Base-by-base conservation (phyloP, 2,888 invertebrate species). In the Selenia dentaria region DNA sequence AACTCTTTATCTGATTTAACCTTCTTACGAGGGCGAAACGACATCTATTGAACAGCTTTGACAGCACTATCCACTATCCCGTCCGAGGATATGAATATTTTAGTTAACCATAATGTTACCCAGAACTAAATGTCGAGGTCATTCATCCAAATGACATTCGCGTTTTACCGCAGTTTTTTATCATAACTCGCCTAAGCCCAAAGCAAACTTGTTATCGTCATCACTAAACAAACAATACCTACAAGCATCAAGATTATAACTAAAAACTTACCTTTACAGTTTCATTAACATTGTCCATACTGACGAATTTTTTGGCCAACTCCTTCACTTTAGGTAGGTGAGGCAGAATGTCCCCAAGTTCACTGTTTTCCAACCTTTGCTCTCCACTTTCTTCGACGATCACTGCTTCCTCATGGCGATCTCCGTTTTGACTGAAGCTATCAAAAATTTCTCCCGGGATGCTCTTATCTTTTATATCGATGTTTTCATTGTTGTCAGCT, bases 241-340 rank as follows among this genome's bases (percentile, higher is more conserved):
- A 6, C 16, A 37, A 36, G 34, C 44, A 44, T 36, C 26, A n/a
- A 22, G 54, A 54, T 60, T 59, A 42, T 36, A 12, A 27, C 9
- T 27, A 42, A 25, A 49, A 16, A 72, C 80, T 55, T 33, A 86
- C 86, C 81, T 83, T 84, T 37, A 72, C 55, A 10, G 75, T 68
- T 64, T 76, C 89, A 68, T 66, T 79, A 63, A 72, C 65, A 69
- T 74, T 91, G 68, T 76, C 90, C 89, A 88, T 88, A 67, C 91
- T 87, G 24, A 92, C 88, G 55, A 94, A 94, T 55, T 92, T 93
- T 69, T 93, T 92, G 0, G 94, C 94, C 59, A 95, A 82, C 59
- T 93, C 93, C 72, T 93, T 94, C 0, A 95, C 95, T 53, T 94
- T 95, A 10, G 95, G 95, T 78, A 95, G 74, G 20, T 92, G 75